These are phyloP conservation scores for Bombus superbus DNA, from an alignment of 1,140 invertebrate species.

Conservation along the genomic window DNA sequence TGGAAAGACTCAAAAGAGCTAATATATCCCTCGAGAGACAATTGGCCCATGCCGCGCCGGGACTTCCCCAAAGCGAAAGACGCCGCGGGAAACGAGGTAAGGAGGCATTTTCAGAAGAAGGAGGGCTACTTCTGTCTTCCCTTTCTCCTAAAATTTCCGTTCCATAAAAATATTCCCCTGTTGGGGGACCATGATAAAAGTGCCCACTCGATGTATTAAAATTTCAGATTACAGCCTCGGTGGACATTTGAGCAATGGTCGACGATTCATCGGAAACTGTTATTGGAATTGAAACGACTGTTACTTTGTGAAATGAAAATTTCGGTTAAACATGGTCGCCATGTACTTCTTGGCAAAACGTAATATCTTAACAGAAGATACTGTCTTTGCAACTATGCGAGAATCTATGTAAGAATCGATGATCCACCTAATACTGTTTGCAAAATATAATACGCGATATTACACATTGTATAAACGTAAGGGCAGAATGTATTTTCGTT, in stretches of 20 bases:
- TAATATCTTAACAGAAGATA: no score
- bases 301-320: background rate
- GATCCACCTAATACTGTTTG: no score
- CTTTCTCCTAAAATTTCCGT: constrained; percentile 19
- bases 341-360: background rate
- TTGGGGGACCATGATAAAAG: background rate
- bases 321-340: background rate
- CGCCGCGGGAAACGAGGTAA: background rate
- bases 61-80: constrained; percentile 9
- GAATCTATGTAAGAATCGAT: no score
- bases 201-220: background rate
- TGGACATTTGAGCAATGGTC: background rate
- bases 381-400: no score
- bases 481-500: no score
- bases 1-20: constrained; percentile 68
- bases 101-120: background rate
- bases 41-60: constrained; percentile 53
- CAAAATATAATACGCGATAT: no score
- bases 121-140: background rate
- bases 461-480: no score
- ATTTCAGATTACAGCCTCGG: background rate
- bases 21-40: constrained; percentile 71
- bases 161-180: background rate
- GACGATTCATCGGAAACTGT: background rate
- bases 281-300: background rate